These are phyloP conservation scores for Pheosia tremula DNA, from an alignment of 2,888 invertebrate genomes.

Conservation along the genomic window DNA sequence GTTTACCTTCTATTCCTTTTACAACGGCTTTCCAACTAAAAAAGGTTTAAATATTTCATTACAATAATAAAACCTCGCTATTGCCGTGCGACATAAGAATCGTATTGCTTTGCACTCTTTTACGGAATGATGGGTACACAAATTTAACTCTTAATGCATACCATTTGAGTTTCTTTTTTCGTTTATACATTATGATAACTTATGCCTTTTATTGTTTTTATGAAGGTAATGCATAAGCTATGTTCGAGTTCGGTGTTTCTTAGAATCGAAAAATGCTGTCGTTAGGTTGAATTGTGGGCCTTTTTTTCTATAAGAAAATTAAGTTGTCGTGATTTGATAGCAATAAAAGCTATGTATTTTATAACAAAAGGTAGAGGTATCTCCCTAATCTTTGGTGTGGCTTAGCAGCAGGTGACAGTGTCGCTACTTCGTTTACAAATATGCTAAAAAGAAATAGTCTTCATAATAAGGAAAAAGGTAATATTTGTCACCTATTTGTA, in stretches of 20 bases:
- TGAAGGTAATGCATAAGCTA: constrained; percentile 65
- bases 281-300: constrained; percentile 52
- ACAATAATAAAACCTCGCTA: constrained; percentile 65
- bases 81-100: constrained; percentile 66
- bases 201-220: constrained; percentile 43
- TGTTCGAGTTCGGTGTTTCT: constrained; percentile 67
- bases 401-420: too few relatives aligned
- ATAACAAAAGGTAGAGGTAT: too few relatives aligned
- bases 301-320: constrained; percentile 57
- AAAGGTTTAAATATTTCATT: constrained; percentile 63
- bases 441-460: too few relatives aligned
- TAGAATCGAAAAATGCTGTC: constrained; percentile 66
- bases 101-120: constrained; percentile 59
- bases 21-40: constrained; percentile 58
- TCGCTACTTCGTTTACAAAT: too few relatives aligned
- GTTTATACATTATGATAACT: constrained; percentile 17
- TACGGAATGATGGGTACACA: constrained; percentile 10
- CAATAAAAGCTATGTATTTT: not conserved
- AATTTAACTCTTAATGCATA: constrained; percentile 20
- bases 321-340: constrained; percentile 63
- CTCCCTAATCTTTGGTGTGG: too few relatives aligned
- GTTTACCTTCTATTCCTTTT: constrained; percentile 65
- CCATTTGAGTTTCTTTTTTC: constrained; percentile 24
- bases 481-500: too few relatives aligned
- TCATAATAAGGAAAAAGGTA: too few relatives aligned